phyloP scores from a whole-genome alignment of 1,140 invertebrate genomes.

The Aethina tumida region DNA sequence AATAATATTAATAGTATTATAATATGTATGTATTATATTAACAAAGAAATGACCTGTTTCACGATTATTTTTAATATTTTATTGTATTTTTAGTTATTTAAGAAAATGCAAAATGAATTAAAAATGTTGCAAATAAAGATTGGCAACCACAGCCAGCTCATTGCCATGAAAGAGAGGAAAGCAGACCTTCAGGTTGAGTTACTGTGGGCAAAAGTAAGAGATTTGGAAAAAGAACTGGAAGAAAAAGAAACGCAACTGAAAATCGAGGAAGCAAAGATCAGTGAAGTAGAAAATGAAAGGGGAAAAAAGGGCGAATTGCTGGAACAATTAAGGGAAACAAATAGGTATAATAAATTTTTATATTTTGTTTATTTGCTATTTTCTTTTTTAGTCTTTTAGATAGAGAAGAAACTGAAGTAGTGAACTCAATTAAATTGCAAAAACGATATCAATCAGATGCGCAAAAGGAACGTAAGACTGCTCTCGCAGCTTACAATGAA shows the following conservation, averaged over 20 bases:
- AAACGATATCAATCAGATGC: conserved; percentile 15
- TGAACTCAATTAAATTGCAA: conserved; percentile 19
- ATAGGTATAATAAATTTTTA: no score
- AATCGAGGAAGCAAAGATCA: conserved; percentile 13
- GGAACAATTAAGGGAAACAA: conserved; percentile 11
- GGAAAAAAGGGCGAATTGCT: conserved; percentile 5
- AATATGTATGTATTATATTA: no score
- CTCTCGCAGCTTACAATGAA: conserved; percentile 13
- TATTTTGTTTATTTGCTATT: no score
- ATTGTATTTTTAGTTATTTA: conserved; percentile 15
- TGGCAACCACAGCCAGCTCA: conserved; percentile 21
- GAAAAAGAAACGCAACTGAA: conserved; percentile 14
- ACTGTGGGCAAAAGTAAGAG: conserved; percentile 26
- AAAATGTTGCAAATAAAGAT: conserved; percentile 21
- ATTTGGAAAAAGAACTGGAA: conserved; percentile 21
- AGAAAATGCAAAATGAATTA: conserved; percentile 19
- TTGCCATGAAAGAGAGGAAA: conserved; percentile 19
- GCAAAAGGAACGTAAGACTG: conserved; percentile 14
- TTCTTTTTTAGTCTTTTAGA: conserved; percentile 15
- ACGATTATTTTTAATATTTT: no score
- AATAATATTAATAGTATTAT: no score
- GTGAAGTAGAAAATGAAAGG: conserved; percentile 11
- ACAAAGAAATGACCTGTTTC: no score
- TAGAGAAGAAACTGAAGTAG: conserved; percentile 16
- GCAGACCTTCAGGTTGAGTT: conserved; percentile 18